A percentile compares a stretch with the other conserved stretches of the same genome.
Conservation (phyloP, 1,140 invertebrate species). For the Zaprionus camerounensis region DNA sequence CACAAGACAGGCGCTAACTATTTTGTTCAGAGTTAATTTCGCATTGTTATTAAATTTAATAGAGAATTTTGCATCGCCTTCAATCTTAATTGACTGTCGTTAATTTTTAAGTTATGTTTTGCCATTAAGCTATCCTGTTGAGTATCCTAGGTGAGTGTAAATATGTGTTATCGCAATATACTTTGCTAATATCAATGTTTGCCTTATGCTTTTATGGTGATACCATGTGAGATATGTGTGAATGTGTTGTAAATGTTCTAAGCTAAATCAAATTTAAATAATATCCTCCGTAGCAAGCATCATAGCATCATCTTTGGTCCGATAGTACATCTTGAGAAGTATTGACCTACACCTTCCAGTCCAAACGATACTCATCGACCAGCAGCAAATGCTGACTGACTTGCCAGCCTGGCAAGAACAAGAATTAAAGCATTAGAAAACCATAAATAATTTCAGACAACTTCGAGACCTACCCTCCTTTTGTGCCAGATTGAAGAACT, state of each 20-base stretch:
- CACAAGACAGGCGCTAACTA: constrained; percentile 25
- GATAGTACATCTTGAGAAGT: neutral
- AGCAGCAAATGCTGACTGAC: constrained; percentile 85
- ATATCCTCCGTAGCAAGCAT: constrained; percentile 52
- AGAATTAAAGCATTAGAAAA: constrained; percentile 8
- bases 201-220: constrained; percentile 37
- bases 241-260: constrained; percentile 43
- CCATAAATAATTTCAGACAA: neutral
- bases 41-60: constrained; percentile 11
- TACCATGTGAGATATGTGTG: constrained; percentile 69
- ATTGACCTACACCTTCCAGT: constrained; percentile 80
- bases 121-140: neutral
- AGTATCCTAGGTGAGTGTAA: constrained; percentile 24
- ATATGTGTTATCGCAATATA: constrained; percentile 56
- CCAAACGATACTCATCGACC: constrained; percentile 85
- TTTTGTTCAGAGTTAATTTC: constrained; percentile 52
- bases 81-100: constrained; percentile 1
- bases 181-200: constrained; percentile 67
- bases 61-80: neutral
- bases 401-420: constrained; percentile 84
- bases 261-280: constrained; percentile 41
- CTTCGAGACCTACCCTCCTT: constrained; percentile 56
- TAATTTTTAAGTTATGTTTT: neutral
- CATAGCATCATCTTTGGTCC: constrained; percentile 43
- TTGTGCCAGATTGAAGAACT: constrained; percentile 80